Evolutionary conservation across 2,797 vertebrate species (phyloP).

Genomic region (Adelosebastes latens): DNA sequence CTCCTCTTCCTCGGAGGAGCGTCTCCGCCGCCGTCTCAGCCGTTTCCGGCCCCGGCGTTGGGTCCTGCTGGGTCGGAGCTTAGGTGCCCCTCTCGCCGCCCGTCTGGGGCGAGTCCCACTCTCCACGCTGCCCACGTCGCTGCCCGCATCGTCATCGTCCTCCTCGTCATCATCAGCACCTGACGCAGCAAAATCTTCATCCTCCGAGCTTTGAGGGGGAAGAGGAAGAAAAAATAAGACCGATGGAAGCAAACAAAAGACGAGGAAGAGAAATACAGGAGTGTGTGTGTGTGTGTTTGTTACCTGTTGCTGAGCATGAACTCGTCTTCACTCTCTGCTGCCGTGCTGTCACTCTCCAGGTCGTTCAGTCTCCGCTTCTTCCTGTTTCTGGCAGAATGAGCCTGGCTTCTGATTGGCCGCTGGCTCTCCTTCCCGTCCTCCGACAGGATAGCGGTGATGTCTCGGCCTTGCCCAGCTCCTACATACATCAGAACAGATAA

Average conservation of each 20-base stretch:
- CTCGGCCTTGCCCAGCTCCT: slow-evolving; percentile 86
- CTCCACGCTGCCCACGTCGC: slow-evolving; percentile 85
- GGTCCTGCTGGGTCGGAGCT: slow-evolving; percentile 27
- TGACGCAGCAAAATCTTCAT: slow-evolving; percentile 90
- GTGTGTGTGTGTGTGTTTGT: not conserved
- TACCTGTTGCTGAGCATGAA: slow-evolving; percentile 97
- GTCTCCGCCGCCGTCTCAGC: slow-evolving; percentile 79
- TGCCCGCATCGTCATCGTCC: slow-evolving; percentile 89
- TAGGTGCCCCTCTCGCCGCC: slow-evolving; percentile 67
- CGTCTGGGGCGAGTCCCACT: slow-evolving; percentile 79
- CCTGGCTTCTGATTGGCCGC: slow-evolving; percentile 81
- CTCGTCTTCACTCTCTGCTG: slow-evolving; percentile 95
- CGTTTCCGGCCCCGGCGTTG: slow-evolving; percentile 55
- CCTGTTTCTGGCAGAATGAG: slow-evolving; percentile 83
- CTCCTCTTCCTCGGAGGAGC: slow-evolving; percentile 91
- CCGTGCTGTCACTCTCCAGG: slow-evolving; percentile 95
- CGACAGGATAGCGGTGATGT: slow-evolving; percentile 86
- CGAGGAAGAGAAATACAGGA: not conserved
- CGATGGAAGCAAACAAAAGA: not conserved
- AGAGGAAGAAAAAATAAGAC: not conserved
- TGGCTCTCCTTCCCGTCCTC: slow-evolving; percentile 88
- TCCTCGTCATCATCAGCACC: slow-evolving; percentile 91
- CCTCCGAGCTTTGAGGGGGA: slow-evolving; percentile 86
- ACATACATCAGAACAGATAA: slow-evolving; percentile 23
- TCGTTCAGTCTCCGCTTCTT: slow-evolving; percentile 95